Base-by-base conservation (phyloP, 2,888 invertebrate species). In the Lepidocyrtoides sp. region DNA sequence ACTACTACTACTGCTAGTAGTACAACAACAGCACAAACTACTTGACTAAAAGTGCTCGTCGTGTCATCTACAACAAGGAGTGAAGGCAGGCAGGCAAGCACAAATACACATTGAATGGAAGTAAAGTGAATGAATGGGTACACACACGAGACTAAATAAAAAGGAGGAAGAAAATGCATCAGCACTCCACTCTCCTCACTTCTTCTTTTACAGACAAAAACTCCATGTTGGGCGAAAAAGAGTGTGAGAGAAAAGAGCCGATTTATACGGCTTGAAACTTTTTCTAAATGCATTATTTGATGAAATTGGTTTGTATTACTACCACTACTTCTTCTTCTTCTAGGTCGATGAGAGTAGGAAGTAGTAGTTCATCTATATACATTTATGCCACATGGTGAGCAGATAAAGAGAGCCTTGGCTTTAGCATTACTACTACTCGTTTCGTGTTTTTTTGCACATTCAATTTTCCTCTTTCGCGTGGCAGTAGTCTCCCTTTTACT, bases 271-370 rank as follows among this genome's bases (percentile, higher is more conserved):
- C 41, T 81, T 81, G 20, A 44, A 81, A 81, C 69, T 89, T 89
- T 88, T 89, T 69, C 82, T 82, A 89, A 89, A 89, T 72, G 60
- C 89, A n/a, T n/a, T n/a, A 89, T 82, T 89, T 72, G n/a, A 36
- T 72, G 29, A 82, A 89, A 89, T 82, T 82, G 89, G 89, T 82
- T 89, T 57, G 17, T 72, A 51, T 29, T 51, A 54, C 77, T 57
- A 60, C 23, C n/a, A 51, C 51, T 51, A 10, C 51, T 12, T 0
- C n/a, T n/a, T n/a, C n/a, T n/a, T n/a, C n/a, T n/a, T n/a, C n/a
- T n/a, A n/a, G n/a, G 17, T 8, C 14, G 66, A 69, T 69, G 66
- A 36, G 66, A 26, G 17, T 48, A 60, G 60, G 32, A 75, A 48
- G 32, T 12, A 48, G 72, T 26, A 75, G 77, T 54, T 51, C 54